phyloP scores from a whole-genome alignment of 2,113 vertebrate species.

The Oenanthe oenanthe region DNA sequence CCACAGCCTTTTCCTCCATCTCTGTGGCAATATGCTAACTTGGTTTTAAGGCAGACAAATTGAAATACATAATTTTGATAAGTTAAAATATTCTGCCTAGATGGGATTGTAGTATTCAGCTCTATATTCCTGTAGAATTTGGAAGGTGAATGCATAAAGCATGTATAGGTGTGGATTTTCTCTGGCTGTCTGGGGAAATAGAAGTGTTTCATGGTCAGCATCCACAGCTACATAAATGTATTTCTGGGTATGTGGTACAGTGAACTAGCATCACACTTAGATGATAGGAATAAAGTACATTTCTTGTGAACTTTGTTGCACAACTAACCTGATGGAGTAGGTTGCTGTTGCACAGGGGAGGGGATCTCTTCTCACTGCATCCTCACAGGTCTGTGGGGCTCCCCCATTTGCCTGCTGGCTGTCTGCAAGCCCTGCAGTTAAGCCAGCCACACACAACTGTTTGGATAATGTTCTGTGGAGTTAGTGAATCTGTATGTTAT shows the following conservation, averaged over 20 bases:
- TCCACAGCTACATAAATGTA: neutral
- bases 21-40: neutral
- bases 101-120: neutral
- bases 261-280: neutral
- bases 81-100: neutral
- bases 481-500: neutral
- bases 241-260: neutral
- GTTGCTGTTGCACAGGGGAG: neutral
- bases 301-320: neutral
- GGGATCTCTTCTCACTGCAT: neutral
- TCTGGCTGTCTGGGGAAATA: neutral
- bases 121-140: neutral
- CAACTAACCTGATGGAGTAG: neutral
- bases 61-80: neutral
- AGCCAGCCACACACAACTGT: neutral
- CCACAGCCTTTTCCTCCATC: neutral
- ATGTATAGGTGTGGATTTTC: neutral
- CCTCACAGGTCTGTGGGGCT: fast-evolving
- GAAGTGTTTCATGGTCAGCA: neutral
- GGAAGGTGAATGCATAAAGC: neutral
- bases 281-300: neutral
- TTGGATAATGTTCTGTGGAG: neutral
- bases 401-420: neutral
- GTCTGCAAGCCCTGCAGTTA: neutral
- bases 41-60: neutral